These are phyloP conservation scores for Eilema sororculum DNA, from an alignment of 2,888 invertebrate species.

Conservation along the genomic window DNA sequence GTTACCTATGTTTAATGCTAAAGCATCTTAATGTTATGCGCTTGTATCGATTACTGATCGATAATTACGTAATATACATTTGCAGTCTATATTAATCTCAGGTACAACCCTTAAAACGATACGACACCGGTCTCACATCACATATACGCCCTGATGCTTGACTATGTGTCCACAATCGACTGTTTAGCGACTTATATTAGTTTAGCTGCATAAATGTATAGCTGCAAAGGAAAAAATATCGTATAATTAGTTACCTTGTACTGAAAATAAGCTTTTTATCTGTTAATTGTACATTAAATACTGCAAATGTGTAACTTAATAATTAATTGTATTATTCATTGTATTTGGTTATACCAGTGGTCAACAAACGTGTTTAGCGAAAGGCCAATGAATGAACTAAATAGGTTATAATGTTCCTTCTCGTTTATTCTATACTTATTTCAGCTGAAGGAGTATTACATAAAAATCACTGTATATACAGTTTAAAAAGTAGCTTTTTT, in stretches of 20 bases:
- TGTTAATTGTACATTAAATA: conserved; percentile 1
- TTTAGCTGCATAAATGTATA: background rate
- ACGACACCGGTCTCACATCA: conserved; percentile 5
- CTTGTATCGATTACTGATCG: background rate
- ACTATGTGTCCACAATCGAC: background rate
- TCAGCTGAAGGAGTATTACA: background rate
- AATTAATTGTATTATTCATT: background rate
- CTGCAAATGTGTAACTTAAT: background rate
- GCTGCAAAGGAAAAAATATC: conserved; percentile 1
- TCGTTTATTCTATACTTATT: too few species aligned
- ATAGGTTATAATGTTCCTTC: background rate
- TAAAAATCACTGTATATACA: background rate
- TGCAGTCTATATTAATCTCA: conserved; percentile 48
- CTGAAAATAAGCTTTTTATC: conserved; percentile 6
- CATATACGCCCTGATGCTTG: background rate
- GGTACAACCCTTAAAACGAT: conserved; percentile 50
- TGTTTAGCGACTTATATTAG: background rate
- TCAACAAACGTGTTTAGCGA: background rate
- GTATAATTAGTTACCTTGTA: background rate
- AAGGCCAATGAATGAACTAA: background rate
- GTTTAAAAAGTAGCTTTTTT: too few species aligned
- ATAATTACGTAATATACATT: conserved; percentile 36
- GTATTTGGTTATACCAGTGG: background rate
- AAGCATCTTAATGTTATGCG: conserved; percentile 1
- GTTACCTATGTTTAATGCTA: background rate